Base-by-base conservation (phyloP, 2,888 invertebrate genomes). In the Creontiades dilutus region DNA sequence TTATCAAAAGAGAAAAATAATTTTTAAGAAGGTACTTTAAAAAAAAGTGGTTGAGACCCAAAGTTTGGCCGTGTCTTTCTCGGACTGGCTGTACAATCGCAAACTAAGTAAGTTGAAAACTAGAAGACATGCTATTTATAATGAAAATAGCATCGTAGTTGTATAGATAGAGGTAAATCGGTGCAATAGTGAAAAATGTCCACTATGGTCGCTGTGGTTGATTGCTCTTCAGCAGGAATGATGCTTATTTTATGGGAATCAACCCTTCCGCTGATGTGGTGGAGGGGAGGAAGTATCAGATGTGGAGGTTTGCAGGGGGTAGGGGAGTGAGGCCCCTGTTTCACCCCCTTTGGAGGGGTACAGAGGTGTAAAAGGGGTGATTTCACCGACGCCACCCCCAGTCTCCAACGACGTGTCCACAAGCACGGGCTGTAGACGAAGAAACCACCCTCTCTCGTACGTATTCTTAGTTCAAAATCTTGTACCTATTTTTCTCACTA, bases 391-490 rank as follows among this genome's bases (percentile, higher is more conserved):
- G 12, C 27, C 5, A 23, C 23, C 23, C 13, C 23, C 68, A 68
- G 68, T 68, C 68, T 68, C 68, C 68, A 68, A 68, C 68, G 68
- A 68, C 68, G 23, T 68, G 68, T 68, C 23, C 68, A 68, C 23
- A 23, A 68, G 68, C 68, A 68, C 68, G 68, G 68, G 68, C 68
- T 68, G 68, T 68, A 68, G 68, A 68, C 68, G 68, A 68, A n/a
- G 68, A 68, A 68, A 12, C 23, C 19, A 68, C 68, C 68, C 68
- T 11, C 68, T 57, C 23, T 7, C 23, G 68, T 68, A 68, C 68
- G 68, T 68, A 68, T 27, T 68, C 9, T 52, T 7, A 52, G 11
- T 5, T 52, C 11, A 13, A 52, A 52, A 13, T 11, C 52, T 7
- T 52, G 52, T 14, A 52, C 16, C 52, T 16, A 52, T 14, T 52